phyloP scores from a whole-genome alignment of 2,113 vertebrate genomes.

The Clarias batrachus region DNA sequence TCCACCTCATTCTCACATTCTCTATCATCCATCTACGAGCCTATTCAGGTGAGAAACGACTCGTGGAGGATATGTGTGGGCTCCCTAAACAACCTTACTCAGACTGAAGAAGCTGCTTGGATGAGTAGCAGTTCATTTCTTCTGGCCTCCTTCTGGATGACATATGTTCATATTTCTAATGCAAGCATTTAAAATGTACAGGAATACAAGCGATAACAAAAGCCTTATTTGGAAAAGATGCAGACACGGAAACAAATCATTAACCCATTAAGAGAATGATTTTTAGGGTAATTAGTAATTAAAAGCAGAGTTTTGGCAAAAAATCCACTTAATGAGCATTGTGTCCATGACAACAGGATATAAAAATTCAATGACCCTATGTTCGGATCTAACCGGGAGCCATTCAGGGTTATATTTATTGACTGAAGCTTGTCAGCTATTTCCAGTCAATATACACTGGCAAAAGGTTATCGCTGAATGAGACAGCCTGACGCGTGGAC shows the following conservation, averaged over 20 bases:
- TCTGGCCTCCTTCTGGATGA: too few relatives aligned
- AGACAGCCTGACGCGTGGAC: constrained; percentile 66
- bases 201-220: not conserved
- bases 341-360: not conserved
- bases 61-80: too few relatives aligned
- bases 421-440: constrained; percentile 59
- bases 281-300: not conserved
- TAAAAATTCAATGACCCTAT: not conserved
- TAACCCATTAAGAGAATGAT: not conserved
- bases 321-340: constrained; percentile 2
- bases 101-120: too few relatives aligned
- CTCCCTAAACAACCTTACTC: too few relatives aligned
- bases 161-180: not conserved
- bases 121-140: not conserved
- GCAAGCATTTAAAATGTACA: not conserved
- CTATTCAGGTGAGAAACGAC: too few relatives aligned
- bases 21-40: too few relatives aligned
- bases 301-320: not conserved
- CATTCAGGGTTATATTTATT: constrained; percentile 64
- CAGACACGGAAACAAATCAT: not conserved
- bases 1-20: too few relatives aligned
- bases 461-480: constrained; percentile 68
- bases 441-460: constrained; percentile 58
- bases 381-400: constrained; percentile 46
- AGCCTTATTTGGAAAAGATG: not conserved